These are phyloP conservation scores for Eupelmus urozonus DNA, from an alignment of 2,888 invertebrate species.

Conservation along the genomic window DNA sequence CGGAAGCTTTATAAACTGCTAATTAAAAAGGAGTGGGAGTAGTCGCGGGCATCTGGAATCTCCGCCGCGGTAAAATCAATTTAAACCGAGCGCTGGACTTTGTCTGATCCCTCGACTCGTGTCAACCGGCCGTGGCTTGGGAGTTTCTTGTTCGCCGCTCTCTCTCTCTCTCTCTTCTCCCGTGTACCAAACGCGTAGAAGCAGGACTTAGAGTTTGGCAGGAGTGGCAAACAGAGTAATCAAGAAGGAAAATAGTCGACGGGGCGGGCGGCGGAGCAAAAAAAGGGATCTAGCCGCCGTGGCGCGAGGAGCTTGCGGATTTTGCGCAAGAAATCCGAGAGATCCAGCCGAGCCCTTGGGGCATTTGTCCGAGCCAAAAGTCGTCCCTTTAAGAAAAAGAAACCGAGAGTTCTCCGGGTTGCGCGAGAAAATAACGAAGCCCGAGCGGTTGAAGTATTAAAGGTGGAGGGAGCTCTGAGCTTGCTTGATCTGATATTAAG, in stretches of 20 bases:
- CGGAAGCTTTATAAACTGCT: conserved; percentile 39
- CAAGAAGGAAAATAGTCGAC: conserved; percentile 66
- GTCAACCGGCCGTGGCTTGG: conserved; percentile 26
- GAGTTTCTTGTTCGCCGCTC: conserved; percentile 42
- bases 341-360: conserved; percentile 50
- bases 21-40: conserved; percentile 42
- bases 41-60: background rate
- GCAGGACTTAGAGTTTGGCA: conserved; percentile 58
- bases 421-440: conserved; percentile 11
- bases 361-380: conserved; percentile 49
- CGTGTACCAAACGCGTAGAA: background rate
- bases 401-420: background rate
- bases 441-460: background rate
- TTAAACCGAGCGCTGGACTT: conserved; percentile 14
- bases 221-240: conserved; percentile 66
- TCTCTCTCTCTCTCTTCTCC: background rate
- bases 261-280: conserved; percentile 51
- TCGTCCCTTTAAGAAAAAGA: conserved; percentile 21
- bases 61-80: conserved; percentile 36
- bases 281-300: conserved; percentile 8
- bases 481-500: no score
- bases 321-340: conserved; percentile 62
- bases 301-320: conserved; percentile 49
- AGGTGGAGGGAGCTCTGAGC: background rate
- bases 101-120: conserved; percentile 34